phyloP scores from a whole-genome alignment of 2,797 vertebrate genomes.

The Alauda arvensis region DNA sequence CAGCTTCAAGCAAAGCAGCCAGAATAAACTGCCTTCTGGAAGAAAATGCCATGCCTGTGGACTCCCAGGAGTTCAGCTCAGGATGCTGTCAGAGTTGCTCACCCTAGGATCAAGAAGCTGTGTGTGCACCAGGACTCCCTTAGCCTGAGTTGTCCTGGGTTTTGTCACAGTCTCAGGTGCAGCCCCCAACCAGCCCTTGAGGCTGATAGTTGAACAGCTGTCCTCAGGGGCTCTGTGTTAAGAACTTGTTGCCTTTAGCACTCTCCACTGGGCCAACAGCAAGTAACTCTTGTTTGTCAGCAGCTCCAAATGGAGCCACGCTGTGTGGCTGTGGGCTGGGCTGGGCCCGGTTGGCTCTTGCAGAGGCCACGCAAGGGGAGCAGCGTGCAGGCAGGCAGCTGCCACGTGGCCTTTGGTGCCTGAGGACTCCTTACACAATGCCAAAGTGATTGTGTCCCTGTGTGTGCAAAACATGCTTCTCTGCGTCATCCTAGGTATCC shows the following conservation, averaged over 20 bases:
- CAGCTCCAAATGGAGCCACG: neutral
- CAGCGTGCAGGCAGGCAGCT: accelerated
- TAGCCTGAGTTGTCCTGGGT: neutral
- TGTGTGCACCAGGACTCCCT: accelerated
- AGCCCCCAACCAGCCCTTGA: accelerated
- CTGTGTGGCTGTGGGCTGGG: neutral
- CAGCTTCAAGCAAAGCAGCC: neutral
- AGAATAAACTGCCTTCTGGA: neutral
- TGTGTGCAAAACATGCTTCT: neutral
- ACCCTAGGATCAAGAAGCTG: accelerated
- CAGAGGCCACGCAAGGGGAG: accelerated
- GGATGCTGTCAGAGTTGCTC: neutral
- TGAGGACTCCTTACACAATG: accelerated
- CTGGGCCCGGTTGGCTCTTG: neutral
- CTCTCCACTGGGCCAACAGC: neutral
- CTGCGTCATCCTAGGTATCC: neutral
- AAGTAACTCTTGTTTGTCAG: neutral
- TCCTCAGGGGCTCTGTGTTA: accelerated
- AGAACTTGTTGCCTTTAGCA: neutral
- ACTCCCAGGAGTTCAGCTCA: neutral
- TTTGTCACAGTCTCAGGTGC: neutral
- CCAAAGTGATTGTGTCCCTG: neutral
- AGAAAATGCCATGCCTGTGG: neutral
- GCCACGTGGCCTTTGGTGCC: accelerated
- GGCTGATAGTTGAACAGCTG: neutral